These are phyloP conservation scores for Crossoptilon crossoptilon DNA, from an alignment of 2,797 vertebrate species.

Conservation along the genomic window DNA sequence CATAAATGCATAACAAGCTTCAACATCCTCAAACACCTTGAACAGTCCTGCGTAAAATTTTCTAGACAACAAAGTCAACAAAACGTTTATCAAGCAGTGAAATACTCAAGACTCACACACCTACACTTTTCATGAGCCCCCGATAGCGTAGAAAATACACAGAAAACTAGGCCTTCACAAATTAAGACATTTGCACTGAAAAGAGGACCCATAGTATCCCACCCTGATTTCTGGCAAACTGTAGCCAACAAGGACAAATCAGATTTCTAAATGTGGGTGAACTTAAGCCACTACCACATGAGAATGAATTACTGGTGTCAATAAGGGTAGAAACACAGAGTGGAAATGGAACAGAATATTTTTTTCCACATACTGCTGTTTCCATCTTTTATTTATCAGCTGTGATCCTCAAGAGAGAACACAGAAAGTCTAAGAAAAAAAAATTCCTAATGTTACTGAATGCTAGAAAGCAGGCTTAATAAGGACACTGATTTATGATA, in stretches of 20 bases:
- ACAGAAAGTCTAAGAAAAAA: background rate
- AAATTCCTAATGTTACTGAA: background rate
- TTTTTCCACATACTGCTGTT: background rate
- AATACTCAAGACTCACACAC: background rate
- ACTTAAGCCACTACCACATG: background rate
- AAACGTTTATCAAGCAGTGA: background rate
- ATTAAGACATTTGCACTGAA: background rate
- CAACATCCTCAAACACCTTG: background rate
- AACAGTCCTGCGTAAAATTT: background rate
- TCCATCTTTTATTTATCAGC: conserved; percentile 2
- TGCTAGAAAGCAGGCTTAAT: conserved; percentile 2
- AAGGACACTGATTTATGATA: background rate
- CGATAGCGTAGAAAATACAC: background rate
- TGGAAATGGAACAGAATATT: background rate
- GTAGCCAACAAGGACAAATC: background rate
- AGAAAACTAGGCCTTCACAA: background rate
- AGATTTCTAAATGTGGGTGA: background rate
- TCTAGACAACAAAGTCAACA: background rate
- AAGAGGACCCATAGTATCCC: background rate
- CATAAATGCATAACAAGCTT: background rate
- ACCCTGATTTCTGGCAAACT: background rate
- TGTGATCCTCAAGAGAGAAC: background rate
- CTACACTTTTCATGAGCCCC: background rate
- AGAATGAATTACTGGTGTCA: background rate
- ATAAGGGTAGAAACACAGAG: background rate